A percentile compares a stretch with the other conserved stretches of the same genome.
phyloP scores from a whole-genome alignment of 1,140 invertebrate genomes.

The Epicauta chinensis region DNA sequence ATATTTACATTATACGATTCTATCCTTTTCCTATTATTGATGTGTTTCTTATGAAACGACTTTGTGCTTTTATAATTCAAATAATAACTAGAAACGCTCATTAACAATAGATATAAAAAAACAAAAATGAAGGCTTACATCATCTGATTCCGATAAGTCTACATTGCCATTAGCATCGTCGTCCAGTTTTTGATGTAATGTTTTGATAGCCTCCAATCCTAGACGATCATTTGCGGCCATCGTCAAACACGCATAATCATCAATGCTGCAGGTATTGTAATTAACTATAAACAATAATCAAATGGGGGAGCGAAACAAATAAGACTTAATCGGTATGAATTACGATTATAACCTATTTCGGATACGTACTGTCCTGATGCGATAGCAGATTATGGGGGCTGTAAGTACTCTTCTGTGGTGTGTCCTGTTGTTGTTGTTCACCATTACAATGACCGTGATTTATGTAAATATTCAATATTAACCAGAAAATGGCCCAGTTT shows the following conservation, averaged over 20 bases:
- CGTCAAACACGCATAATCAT: conserved; percentile 66
- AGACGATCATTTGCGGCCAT: conserved; percentile 68
- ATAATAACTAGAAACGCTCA: neutral
- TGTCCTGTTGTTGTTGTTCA: conserved; percentile 2
- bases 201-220: conserved; percentile 81
- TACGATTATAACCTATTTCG: neutral
- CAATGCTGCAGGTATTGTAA: conserved; percentile 49
- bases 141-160: conserved; percentile 89
- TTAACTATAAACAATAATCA: too few relatives aligned
- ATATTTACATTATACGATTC: too few relatives aligned
- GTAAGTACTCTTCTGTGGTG: conserved; percentile 11
- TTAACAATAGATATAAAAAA: neutral
- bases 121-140: conserved; percentile 70
- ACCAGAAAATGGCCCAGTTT: conserved; percentile 6
- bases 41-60: too few relatives aligned
- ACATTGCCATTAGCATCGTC: conserved; percentile 94
- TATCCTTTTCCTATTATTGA: too few relatives aligned
- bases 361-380: conserved; percentile 43
- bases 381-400: conserved; percentile 19
- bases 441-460: neutral
- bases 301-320: conserved; percentile 37
- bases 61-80: neutral
- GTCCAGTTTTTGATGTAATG: conserved; percentile 82
- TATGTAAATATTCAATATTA: neutral
- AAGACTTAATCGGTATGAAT: neutral